A percentile compares a stretch with the other conserved stretches of the same genome.
These are phyloP conservation scores for Sceloporus undulatus DNA, from an alignment of 2,113 vertebrate genomes.

Conservation along the genomic window DNA sequence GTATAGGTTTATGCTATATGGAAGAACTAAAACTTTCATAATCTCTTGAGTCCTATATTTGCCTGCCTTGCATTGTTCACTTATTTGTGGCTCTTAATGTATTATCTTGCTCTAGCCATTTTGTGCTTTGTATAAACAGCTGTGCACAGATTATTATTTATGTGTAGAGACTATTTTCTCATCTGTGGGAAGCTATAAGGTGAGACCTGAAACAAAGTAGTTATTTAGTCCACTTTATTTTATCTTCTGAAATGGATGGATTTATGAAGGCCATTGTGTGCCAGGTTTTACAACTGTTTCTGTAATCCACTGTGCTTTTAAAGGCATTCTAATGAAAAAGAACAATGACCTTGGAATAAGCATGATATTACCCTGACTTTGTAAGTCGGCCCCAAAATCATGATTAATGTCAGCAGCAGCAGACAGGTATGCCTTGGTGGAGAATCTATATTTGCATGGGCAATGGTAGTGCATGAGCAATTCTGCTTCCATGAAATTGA, in stretches of 20 bases:
- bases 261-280: not conserved
- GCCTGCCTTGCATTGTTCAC: slow-evolving; percentile 50
- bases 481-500: too few species aligned
- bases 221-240: slow-evolving; percentile 4
- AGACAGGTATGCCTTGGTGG: too few species aligned
- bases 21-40: slow-evolving; percentile 53
- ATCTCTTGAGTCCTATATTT: slow-evolving; percentile 61
- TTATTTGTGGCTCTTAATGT: slow-evolving; percentile 53
- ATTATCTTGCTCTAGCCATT: slow-evolving; percentile 58
- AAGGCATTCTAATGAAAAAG: not conserved
- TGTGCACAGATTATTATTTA: slow-evolving; percentile 52
- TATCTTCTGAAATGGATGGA: slow-evolving; percentile 4
- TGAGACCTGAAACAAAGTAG: slow-evolving; percentile 42
- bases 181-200: slow-evolving; percentile 18
- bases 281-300: not conserved
- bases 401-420: too few species aligned
- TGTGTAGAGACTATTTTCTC: slow-evolving; percentile 48
- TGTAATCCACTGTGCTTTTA: not conserved
- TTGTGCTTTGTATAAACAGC: slow-evolving; percentile 54
- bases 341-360: not conserved
- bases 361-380: not conserved
- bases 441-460: too few species aligned
- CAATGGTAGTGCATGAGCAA: too few species aligned
- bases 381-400: not conserved
- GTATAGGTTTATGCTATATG: slow-evolving; percentile 47